Evolutionary conservation across 2,888 invertebrate species (phyloP).

Genomic region (Calliscelio sp.): DNA sequence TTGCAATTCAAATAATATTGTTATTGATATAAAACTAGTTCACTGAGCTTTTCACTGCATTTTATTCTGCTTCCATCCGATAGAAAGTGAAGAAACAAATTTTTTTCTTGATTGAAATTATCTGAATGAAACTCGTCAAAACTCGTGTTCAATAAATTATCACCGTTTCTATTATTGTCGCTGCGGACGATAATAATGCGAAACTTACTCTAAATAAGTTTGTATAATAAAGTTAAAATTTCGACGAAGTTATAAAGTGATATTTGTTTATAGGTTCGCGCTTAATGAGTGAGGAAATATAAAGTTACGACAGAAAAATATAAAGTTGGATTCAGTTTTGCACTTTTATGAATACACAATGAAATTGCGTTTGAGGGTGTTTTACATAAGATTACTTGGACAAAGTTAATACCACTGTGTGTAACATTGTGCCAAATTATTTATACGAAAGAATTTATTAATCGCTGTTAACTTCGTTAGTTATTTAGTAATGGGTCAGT

Average conservation of each 20-base stretch:
- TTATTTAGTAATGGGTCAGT: conserved; percentile 20
- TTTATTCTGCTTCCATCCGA: no score
- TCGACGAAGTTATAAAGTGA: conserved; percentile 24
- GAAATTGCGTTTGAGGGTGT: conserved; percentile 26
- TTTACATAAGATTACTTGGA: conserved; percentile 45
- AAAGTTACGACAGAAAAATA: conserved; percentile 29
- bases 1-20: no score
- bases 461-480: conserved; percentile 19
- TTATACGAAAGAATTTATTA: conserved; percentile 22
- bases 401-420: conserved; percentile 38
- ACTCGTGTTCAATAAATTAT: not conserved
- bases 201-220: not conserved
- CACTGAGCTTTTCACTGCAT: no score
- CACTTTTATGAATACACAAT: conserved; percentile 56
- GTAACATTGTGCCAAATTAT: conserved; percentile 23
- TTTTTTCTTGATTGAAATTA: no score
- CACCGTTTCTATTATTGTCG: not conserved
- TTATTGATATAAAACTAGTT: no score
- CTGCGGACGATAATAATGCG: not conserved
- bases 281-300: conserved; percentile 22
- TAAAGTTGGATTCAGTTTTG: conserved; percentile 40
- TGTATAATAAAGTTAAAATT: conserved; percentile 1
- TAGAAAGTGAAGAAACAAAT: no score
- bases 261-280: conserved; percentile 41
- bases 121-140: not conserved